These are phyloP conservation scores for Polypedilum pembai DNA, from an alignment of 1,140 invertebrate genomes.

Conservation along the genomic window DNA sequence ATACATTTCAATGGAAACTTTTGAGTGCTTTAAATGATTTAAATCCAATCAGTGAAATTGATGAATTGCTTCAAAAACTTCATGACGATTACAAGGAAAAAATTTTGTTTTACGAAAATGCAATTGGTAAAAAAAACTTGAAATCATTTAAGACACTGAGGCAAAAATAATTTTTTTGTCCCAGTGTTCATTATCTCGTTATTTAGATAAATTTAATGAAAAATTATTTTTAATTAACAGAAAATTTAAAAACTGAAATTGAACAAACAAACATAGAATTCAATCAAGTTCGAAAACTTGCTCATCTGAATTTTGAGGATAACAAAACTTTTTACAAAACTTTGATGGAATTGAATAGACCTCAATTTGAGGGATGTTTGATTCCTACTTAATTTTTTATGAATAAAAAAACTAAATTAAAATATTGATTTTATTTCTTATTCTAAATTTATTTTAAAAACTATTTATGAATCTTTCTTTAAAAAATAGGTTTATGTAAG, in stretches of 20 bases:
- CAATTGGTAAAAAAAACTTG: neutral
- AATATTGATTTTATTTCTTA: too few relatives aligned
- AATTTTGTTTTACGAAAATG: neutral
- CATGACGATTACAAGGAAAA: neutral
- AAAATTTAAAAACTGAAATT: neutral
- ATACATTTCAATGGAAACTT: conserved; percentile 1
- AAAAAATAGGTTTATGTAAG: too few relatives aligned
- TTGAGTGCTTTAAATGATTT: neutral
- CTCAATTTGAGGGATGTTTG: too few relatives aligned
- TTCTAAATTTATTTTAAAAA: too few relatives aligned
- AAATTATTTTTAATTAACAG: neutral
- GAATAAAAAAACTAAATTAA: too few relatives aligned
- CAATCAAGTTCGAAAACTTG: neutral
- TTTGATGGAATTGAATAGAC: too few relatives aligned
- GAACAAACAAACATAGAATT: neutral
- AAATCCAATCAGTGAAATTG: neutral
- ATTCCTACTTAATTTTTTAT: too few relatives aligned
- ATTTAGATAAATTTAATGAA: too few relatives aligned
- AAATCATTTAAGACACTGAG: too few relatives aligned
- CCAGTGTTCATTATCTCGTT: too few relatives aligned
- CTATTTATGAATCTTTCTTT: too few relatives aligned
- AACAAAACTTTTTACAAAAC: too few relatives aligned
- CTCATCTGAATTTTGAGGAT: neutral
- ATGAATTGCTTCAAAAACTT: neutral
- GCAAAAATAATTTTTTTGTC: neutral